Base-by-base conservation (phyloP, 2,797 vertebrate genomes). In the Ambastaia sidthimunki region DNA sequence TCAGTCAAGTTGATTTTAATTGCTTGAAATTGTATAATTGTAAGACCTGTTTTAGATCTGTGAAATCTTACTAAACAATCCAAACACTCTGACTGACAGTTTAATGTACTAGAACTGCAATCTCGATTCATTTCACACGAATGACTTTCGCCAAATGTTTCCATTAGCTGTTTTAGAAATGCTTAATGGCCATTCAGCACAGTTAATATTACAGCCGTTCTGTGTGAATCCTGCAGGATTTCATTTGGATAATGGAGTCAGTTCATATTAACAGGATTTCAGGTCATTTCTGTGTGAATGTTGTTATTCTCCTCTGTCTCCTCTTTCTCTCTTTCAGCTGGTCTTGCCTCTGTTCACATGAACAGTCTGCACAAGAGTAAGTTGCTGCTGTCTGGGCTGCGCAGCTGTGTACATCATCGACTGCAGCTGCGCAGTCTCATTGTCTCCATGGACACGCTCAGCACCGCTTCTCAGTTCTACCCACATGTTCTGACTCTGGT, bases 321-420 rank as follows among this genome's bases (percentile, higher is more conserved):
- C n/a, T n/a, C n/a, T 48, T 19, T 72, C 9, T 63, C 7, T 81
- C 34, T 48, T 12, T 34, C 37, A 95, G 93, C 88, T 95, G 85
- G 92, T 95, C 54, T 88, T 95, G 31, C 93, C 94, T 63, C 93
- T 0, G 92, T 94, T 71, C 94, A 93, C 85, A 70, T 94, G 84
- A 94, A 94, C 89, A 93, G 93, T 25, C 88, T 95, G 86, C 92
- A 93, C 84, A 94, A 94, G 89, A 95, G 94, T 1, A 93, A 93
- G 69, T 93, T 95, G 62, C 87, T 95, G 74, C 90, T 95, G 82
- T 93, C 93, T 0, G 92, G 93, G 21, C 86, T 92, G 80, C 89
- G 89, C 68, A 93, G 90, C 90, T 92, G 93, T n/a, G 65, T 94
- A 55, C 92, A 93, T 85, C 90, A 92, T 78, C 89, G 94, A 16